Evolutionary conservation across 2,797 vertebrate genomes (phyloP).

Genomic region (Halcyon smyrnensis): DNA sequence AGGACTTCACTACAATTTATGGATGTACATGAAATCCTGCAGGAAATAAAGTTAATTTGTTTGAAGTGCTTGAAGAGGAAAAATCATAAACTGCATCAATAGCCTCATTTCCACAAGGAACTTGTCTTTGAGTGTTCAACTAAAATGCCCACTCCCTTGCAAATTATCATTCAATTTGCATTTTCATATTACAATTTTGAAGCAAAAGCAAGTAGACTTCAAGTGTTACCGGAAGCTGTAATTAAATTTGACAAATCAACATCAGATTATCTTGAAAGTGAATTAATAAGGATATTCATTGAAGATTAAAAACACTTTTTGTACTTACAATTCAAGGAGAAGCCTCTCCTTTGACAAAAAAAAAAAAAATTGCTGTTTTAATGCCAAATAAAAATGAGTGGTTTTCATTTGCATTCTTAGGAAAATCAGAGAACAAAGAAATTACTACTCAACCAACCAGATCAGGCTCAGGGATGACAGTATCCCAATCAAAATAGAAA

Average conservation of each 20-base stretch:
- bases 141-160: constrained; percentile 96
- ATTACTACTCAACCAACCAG: constrained; percentile 81
- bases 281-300: constrained; percentile 94
- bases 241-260: constrained; percentile 99
- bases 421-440: constrained; percentile 85
- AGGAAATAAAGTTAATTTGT: constrained; percentile 90
- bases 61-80: constrained; percentile 86
- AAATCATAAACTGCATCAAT: constrained; percentile 85
- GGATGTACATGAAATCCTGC: constrained; percentile 78
- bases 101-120: constrained; percentile 88
- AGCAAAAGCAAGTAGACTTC: constrained; percentile 94
- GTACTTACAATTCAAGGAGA: constrained; percentile 83
- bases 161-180: constrained; percentile 96
- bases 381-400: constrained; percentile 83
- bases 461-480: constrained; percentile 76
- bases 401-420: constrained; percentile 83
- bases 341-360: constrained; percentile 80
- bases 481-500: constrained; percentile 79
- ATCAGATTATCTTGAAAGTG: constrained; percentile 97
- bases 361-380: constrained; percentile 81
- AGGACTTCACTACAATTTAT: constrained; percentile 70
- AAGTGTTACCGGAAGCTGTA: constrained; percentile 98
- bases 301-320: constrained; percentile 85
- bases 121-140: constrained; percentile 94
- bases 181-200: constrained; percentile 99